A percentile compares a stretch with the other conserved stretches of the same genome.
phyloP scores from a whole-genome alignment of 2,113 vertebrate genomes.

The Daphoenositta chrysoptera region DNA sequence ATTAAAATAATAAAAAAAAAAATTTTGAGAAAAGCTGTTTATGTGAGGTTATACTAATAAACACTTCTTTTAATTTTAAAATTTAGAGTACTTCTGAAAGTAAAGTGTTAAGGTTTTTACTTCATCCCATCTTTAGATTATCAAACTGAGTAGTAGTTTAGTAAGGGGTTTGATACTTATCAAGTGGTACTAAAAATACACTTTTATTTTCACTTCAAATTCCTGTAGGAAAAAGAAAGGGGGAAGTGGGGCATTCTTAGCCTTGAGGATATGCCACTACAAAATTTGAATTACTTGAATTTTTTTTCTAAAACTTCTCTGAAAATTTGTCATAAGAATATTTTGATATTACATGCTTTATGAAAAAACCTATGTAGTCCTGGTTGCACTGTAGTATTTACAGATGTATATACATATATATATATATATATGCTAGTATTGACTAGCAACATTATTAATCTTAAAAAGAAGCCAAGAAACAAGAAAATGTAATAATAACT shows the following conservation, averaged over 20 bases:
- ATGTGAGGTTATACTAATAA: not conserved
- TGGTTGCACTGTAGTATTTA: not conserved
- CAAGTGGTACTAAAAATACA: not conserved
- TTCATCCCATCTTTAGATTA: not conserved
- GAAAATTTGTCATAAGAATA: not conserved
- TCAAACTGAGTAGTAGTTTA: not conserved
- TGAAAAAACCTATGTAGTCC: not conserved
- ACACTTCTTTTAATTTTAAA: not conserved
- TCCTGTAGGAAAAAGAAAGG: accelerated
- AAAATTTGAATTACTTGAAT: not conserved
- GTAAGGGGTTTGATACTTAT: not conserved
- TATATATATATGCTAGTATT: accelerated
- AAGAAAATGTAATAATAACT: not conserved
- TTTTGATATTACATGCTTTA: not conserved
- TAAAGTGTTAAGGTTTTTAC: not conserved
- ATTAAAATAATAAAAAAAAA: not conserved
- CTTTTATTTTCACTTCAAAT: not conserved
- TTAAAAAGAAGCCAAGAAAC: not conserved
- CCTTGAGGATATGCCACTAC: not conserved
- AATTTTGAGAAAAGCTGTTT: not conserved
- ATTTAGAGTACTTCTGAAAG: not conserved
- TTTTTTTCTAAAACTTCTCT: not conserved
- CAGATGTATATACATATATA: too few species aligned
- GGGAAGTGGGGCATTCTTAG: accelerated
- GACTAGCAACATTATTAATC: not conserved